Base-by-base conservation (phyloP, 2,888 invertebrate genomes). In the Nudaria mundana region DNA sequence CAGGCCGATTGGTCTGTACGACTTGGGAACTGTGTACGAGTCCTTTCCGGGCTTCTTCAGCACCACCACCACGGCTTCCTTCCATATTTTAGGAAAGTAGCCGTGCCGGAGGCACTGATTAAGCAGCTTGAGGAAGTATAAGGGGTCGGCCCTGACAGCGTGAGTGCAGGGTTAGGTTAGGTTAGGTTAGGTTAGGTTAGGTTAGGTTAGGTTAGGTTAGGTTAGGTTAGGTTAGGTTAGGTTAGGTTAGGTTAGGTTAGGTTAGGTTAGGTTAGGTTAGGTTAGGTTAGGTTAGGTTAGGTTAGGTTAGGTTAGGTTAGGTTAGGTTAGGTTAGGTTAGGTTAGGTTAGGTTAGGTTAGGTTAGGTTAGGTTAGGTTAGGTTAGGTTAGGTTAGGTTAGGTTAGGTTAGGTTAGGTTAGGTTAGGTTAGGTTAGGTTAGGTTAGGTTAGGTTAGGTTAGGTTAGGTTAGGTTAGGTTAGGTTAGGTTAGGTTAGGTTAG, bases 231-330 rank as follows among this genome's bases (percentile, higher is more conserved):
- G 18, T 18, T 18, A 18, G 18, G 18, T 18, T 18, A 18, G 18
- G 18, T 18, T 18, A 18, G 18, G 18, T 18, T 18, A 18, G 3
- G 18, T 18, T 3, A 4, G 18, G 3, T 3, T 18, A 18, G 4
- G 3, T 18, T 43, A 31, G 31, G 43, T 37, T 34, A 51, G 48
- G 48, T 48, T 46, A 46, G 53, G 53, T 51, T 51, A 48, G 44
- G 46, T 46, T 48, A 45, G 28, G 30, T 30, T 18, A 18, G 16
- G 30, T 18, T 18, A 16, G 30, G 30, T 18, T 18, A 18, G 18
- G 18, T 18, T 18, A 18, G 18, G n/a, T 26, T 11, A 30, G 15
- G 30, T 30, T 14, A 15, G 30, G 13, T 13, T 15, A 10, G 30
- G 30, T 30, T 5, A 30, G 15, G 15, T 30, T 15, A 30, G 15